Base-by-base conservation (phyloP, 1,140 invertebrate genomes). In the Polyergus mexicanus region DNA sequence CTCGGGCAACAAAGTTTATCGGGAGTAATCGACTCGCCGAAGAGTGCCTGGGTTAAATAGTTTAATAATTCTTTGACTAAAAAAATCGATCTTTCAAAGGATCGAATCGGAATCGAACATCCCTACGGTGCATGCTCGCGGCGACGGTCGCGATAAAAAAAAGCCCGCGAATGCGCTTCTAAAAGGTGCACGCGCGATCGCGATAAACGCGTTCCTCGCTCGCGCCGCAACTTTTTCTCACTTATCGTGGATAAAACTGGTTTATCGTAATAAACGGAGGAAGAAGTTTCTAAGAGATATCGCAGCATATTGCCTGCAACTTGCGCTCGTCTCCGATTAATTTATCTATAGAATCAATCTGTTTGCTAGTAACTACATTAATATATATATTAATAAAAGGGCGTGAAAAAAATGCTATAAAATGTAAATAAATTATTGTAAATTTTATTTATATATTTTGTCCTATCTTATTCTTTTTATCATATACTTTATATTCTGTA, bases 111-210 rank as follows among this genome's bases (percentile, higher is more conserved):
- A n/a, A n/a, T n/a, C n/a, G n/a, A n/a, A n/a, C n/a, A n/a, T n/a
- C n/a, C n/a, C n/a, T n/a, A n/a, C 60, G 44, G 16, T 22, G 78
- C 10, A 22, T 44, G 22, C 51, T 28, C 16, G 25, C 68, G 7
- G 5, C 75, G 54, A 25, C 28, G 38, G 25, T 1, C 32, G 32
- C 25, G 41, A 28, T 22, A 54, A 54, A 41, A 54, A n/a, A 13
- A 32, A 32, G 41, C n/a, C 56, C 11, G 19, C 22, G 58, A 65
- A 44, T 32, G 60, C 75, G 10, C 32, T 54, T 13, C 35, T 51
- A 22, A 81, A 71, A 81, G 58, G 28, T 75, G 41, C 81, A 84
- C 81, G 72, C 72, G 81, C 81, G 72, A 47, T 60, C 56, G 51
- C 54, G 68, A 83, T 72, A 74, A 74, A 7, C 66, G 38, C 66